Percentiles rank a stretch among this genome's conserved stretches.
phyloP scores from a whole-genome alignment of 37 sponge, comb jelly and placozoan genomes.

The Halisarca cf. caerulea region DNA sequence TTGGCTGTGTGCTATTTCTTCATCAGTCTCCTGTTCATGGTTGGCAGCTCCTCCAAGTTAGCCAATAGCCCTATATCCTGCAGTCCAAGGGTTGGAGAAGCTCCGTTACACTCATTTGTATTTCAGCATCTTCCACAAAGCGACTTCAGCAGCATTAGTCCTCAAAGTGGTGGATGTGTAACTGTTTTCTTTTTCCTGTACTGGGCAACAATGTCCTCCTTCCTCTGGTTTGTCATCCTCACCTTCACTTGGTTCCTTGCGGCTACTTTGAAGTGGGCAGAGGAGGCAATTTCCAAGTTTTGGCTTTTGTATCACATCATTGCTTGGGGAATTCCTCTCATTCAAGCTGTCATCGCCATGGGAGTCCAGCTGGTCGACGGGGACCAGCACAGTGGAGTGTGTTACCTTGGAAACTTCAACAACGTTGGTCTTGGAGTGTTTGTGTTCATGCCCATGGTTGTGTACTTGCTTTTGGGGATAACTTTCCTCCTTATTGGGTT shows the following conservation, averaged over 20 bases:
- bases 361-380: slow-evolving; percentile 75
- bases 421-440: slow-evolving; percentile 63
- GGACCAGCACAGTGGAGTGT: slow-evolving; percentile 81
- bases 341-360: slow-evolving; percentile 68
- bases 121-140: slow-evolving; percentile 67
- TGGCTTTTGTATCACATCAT: slow-evolving; percentile 83
- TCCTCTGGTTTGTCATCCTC: slow-evolving; percentile 86
- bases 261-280: slow-evolving; percentile 92
- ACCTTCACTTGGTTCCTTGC: slow-evolving; percentile 95
- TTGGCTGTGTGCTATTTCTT: slow-evolving; percentile 79
- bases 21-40: slow-evolving; percentile 76
- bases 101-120: slow-evolving; percentile 25
- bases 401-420: slow-evolving; percentile 69
- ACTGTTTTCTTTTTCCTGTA: slow-evolving; percentile 76
- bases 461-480: slow-evolving; percentile 67
- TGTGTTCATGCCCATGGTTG: slow-evolving; percentile 68
- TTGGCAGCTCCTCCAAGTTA: slow-evolving; percentile 70
- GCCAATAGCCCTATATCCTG: slow-evolving; percentile 60
- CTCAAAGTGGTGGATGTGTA: slow-evolving; percentile 69
- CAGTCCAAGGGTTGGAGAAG: background rate
- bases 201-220: slow-evolving; percentile 79
- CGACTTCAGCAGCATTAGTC: slow-evolving; percentile 2
- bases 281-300: slow-evolving; percentile 82
- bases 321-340: slow-evolving; percentile 79
- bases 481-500: slow-evolving; percentile 72